Base-by-base conservation (phyloP, 1,140 invertebrate genomes). In the Lordiphosa stackelbergi region DNA sequence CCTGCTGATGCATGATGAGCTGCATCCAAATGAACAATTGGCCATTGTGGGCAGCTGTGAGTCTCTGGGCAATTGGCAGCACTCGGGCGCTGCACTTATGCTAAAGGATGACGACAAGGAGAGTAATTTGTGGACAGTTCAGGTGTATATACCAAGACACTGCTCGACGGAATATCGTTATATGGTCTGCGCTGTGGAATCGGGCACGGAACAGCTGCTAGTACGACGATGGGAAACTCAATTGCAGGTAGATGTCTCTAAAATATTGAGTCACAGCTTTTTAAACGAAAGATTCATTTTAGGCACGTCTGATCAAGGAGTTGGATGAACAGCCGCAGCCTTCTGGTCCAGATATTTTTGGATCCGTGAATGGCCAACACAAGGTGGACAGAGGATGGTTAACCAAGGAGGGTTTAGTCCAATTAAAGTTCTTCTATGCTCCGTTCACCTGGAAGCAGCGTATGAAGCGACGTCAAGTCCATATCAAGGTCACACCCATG, bases 221-320 rank as follows among this genome's bases (percentile, higher is more conserved):
- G 91, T 97, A 10, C 90, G 93, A 11, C 90, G 90, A 66, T 97
- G 95, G 96, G 96, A 98, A 88, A 95, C 95, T 6, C 92, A 95
- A 77, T 88, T 95, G 53, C 88, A 89, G 49, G 22, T 19, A 19
- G 19, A n/a, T n/a, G n/a, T n/a, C n/a, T n/a, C n/a, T n/a, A n/a
- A n/a, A n/a, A n/a, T n/a, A n/a, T n/a, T n/a, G n/a, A n/a, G n/a
- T n/a, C n/a, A n/a, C n/a, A n/a, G n/a, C n/a, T n/a, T n/a, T n/a
- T n/a, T n/a, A n/a, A n/a, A n/a, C n/a, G 16, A 22, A 22, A 22
- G 2, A 22, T 22, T 22, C 19, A 22, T 22, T 22, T 22, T 71
- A 64, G 61, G 93, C 95, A 35, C 88, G 95, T 49, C 58, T 74
- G 45, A 88, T 91, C 11, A 74, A 84, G 19, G 68, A 72, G n/a